phyloP scores from a whole-genome alignment of 1,140 invertebrate species.

The Semibalanus balanoides region DNA sequence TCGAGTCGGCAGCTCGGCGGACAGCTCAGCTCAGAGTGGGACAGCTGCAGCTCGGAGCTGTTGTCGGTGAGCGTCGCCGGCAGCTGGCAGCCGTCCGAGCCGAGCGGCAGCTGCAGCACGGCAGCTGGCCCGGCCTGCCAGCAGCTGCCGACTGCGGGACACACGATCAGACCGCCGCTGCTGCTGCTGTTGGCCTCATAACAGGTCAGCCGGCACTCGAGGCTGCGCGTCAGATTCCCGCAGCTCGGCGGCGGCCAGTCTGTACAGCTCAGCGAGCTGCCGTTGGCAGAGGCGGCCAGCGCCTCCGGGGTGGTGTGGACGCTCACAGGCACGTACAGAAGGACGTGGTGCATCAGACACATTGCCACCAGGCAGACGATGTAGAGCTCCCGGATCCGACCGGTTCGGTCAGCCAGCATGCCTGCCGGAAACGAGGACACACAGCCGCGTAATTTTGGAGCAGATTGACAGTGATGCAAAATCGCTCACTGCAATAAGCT shows the following conservation, averaged over 20 bases:
- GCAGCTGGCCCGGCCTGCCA: neutral
- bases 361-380: neutral
- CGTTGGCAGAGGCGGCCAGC: neutral
- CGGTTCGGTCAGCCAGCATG: neutral
- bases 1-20: neutral
- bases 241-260: neutral
- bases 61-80: neutral
- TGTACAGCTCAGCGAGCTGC: neutral
- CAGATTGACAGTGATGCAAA: no score
- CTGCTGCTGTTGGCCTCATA: neutral
- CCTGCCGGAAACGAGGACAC: neutral
- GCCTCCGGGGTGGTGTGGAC: neutral
- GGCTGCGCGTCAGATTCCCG: neutral
- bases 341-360: neutral
- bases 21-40: neutral
- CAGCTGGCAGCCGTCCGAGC: neutral
- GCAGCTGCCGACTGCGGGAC: neutral
- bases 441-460: no score
- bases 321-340: neutral
- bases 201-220: neutral
- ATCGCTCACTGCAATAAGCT: no score
- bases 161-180: neutral
- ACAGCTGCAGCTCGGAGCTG: neutral
- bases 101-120: neutral
- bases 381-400: neutral